Percentiles rank a stretch among this genome's conserved stretches.
phyloP scores from a whole-genome alignment of 2,797 vertebrate species.

The Ctenosaura bakeri region DNA sequence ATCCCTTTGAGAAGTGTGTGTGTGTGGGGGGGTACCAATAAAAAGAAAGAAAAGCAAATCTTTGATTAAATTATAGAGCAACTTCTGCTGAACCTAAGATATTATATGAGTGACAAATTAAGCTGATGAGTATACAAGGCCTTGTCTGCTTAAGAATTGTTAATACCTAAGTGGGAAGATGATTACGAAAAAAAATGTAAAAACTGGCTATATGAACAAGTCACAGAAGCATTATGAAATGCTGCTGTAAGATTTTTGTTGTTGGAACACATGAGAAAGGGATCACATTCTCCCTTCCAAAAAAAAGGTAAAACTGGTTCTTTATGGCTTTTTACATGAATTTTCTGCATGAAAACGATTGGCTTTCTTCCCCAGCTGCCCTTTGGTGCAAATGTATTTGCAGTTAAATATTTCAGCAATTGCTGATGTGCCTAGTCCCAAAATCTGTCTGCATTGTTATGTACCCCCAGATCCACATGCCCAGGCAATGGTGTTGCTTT shows the following conservation, averaged over 20 bases:
- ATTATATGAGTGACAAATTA: conserved; percentile 44
- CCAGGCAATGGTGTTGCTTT: too few relatives aligned
- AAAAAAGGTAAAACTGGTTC: not conserved
- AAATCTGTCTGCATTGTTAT: not conserved
- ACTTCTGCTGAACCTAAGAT: conserved; percentile 32
- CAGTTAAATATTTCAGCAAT: not conserved
- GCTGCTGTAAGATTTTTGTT: conserved; percentile 59
- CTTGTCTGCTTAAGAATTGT: conserved; percentile 46
- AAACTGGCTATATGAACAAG: fast-evolving
- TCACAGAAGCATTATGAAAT: conserved; percentile 66
- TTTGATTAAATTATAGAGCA: conserved; percentile 33
- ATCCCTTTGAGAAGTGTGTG: not conserved
- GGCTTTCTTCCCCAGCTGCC: not conserved
- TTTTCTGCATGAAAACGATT: conserved; percentile 1
- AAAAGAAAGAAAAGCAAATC: conserved; percentile 25
- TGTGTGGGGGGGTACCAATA: not conserved
- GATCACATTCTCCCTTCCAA: not conserved
- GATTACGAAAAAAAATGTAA: conserved; percentile 45
- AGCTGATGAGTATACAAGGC: conserved; percentile 46
- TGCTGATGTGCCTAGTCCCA: too few relatives aligned
- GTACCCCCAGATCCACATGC: too few relatives aligned
- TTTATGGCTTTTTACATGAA: not conserved
- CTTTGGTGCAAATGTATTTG: not conserved
- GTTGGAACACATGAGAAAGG: conserved; percentile 50
- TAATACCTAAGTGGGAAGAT: conserved; percentile 45